phyloP scores from a whole-genome alignment of 2,888 invertebrate genomes.

The Tachina grossa region DNA sequence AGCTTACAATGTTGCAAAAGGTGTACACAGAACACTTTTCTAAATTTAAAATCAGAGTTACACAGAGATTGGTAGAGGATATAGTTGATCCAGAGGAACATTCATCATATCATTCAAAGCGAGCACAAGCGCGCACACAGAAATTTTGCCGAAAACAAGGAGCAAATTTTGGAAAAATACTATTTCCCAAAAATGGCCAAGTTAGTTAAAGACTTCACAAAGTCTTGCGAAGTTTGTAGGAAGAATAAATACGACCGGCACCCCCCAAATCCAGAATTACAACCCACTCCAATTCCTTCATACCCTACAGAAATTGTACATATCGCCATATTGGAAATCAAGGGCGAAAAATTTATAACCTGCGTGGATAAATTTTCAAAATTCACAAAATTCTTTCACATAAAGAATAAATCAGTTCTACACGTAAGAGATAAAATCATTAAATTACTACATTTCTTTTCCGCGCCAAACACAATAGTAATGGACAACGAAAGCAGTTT shows the following conservation, averaged over 20 bases:
- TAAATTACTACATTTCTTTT: background rate
- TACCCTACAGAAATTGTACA: constrained; percentile 16
- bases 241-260: constrained; percentile 34
- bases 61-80: constrained; percentile 27
- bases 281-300: constrained; percentile 26
- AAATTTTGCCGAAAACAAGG: constrained; percentile 31
- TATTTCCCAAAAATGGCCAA: constrained; percentile 51
- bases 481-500: constrained; percentile 6
- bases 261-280: constrained; percentile 40
- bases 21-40: background rate
- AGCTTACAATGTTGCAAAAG: background rate
- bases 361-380: too few species aligned
- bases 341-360: too few species aligned
- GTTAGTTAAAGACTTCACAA: too few species aligned
- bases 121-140: background rate
- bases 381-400: too few species aligned
- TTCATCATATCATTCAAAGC: too few species aligned
- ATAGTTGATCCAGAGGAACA: background rate
- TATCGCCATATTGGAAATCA: background rate
- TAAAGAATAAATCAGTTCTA: too few species aligned
- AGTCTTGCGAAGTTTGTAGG: too few species aligned
- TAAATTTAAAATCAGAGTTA: constrained; percentile 15
- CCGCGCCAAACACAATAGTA: constrained; percentile 1
- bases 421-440: too few species aligned
- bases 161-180: constrained; percentile 49